Base-by-base conservation (phyloP, 2,797 vertebrate species). In the Psittacula echo region DNA sequence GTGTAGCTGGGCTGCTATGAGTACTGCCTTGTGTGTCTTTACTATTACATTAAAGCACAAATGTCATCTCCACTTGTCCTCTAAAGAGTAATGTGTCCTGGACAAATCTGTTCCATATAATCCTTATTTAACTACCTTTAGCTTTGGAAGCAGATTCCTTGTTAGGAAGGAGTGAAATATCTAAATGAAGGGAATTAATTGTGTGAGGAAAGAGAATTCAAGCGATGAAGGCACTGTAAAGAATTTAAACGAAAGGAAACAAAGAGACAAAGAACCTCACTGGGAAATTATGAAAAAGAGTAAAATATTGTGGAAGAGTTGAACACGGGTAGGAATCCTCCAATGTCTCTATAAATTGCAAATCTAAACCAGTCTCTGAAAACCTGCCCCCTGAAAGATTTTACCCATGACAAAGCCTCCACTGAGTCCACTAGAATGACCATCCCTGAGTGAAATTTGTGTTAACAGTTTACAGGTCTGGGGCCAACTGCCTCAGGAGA, bases 61-160 rank as follows among this genome's bases (percentile, higher is more conserved):
- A 97, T 94, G 77, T 92, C 80, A 90, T 85, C 48, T 95, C 85
- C 94, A 90, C 90, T 92, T 97, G 94, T 93, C 89, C 83, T 94
- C 65, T 86, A 6, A 94, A 93, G 86, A 89, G 30, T 90, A 91
- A 67, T 44, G 19, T 89, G 58, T 93, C 77, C 34, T 60, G 66
- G 53, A 87, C 47, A 94, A 84, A 90, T 94, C 41, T 81, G 56
- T 85, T 61, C 39, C 29, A 21, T 44, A 37, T 73, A 91, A 85
- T 75, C 65, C 77, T 90, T 87, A 53, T 76, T 85, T 97, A 92
- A 73, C n/a, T 66, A 37, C 75, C 85, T 26, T 81, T 77, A 68
- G 56, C 56, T 95, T 81, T 80, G 47, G 72, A 90, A 45, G 44
- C 68, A 92, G 71, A 79, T 75, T 89, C 74, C 41, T 20, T 20